Evolutionary conservation across 2,888 invertebrate genomes (phyloP), one percentile per base, ranked within the genome.

Genomic region (Crocallis elinguaria): DNA sequence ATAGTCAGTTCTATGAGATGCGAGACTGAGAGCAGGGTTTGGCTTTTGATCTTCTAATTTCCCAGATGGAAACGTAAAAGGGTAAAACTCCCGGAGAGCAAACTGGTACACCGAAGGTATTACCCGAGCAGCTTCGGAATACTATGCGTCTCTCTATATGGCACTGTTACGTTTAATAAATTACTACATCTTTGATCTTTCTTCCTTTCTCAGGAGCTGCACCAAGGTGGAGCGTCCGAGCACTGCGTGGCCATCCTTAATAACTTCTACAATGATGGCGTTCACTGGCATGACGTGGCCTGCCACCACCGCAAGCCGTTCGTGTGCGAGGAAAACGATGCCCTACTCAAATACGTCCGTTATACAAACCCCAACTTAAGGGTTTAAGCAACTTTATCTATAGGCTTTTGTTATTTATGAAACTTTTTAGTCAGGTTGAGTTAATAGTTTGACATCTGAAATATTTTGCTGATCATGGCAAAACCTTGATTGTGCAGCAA

Each of bases 221-320:
- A 95, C 75, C 96, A 96, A 84, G 95, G 95, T 17, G 97, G 97
- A 39, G 96, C 96, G 1, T 93, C 95, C 19, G 97, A 97, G 85
- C 96, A 96, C 81, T 97, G 97, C 76, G 81, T 97, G 60, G 97
- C 96, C 0, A 92, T 97, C 62, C 90, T 97, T 43, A 97, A 97
- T 88, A 96, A 97, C 82, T 97, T 97, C 92, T 97, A 97, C 92
- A 95, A 96, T 69, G 97, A 97, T 73, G 97, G 97, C 19, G 95
- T 97, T 41, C 96, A 96, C 84, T 97, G 97, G 97, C 97, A 97
- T 78, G 95, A 97, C 77, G 97, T 97, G 39, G 97, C 97, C 58
- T 97, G 97, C 79, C 97, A 97, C 79, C 97, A 97, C 81, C 94
- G 94, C 79, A 97, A 97, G 84, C 95, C 97, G 0, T 96, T 95